phyloP scores from a whole-genome alignment of 2,113 vertebrate species.

The Alces alces region DNA sequence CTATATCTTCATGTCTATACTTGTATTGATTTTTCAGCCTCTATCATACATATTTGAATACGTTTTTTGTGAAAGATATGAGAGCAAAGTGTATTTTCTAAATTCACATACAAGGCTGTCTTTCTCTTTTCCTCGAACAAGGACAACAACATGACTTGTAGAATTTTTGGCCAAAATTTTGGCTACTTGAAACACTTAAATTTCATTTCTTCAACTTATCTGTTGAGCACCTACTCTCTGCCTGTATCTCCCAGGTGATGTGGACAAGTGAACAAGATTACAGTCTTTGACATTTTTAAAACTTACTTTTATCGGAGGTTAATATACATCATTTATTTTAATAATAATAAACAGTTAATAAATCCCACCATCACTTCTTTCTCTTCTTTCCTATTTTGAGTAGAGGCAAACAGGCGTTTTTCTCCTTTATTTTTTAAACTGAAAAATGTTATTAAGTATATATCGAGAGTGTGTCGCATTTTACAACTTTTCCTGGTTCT shows the following conservation, averaged over 20 bases:
- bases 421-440: neutral
- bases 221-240: neutral
- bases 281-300: neutral
- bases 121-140: neutral
- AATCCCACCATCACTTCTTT: neutral
- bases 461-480: neutral
- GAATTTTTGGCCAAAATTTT: neutral
- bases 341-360: neutral
- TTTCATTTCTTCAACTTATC: neutral
- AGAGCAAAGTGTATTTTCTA: neutral
- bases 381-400: neutral
- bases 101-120: neutral
- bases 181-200: neutral
- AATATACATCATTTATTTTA: neutral
- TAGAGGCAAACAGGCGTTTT: neutral
- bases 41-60: neutral
- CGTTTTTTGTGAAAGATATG: neutral
- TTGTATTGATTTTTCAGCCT: neutral
- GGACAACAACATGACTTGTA: neutral
- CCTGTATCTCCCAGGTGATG: neutral
- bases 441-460: neutral
- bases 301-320: neutral
- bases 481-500: neutral
- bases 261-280: neutral
- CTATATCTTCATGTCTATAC: neutral